Evolutionary conservation across 2,888 invertebrate species (phyloP), one percentile per base, ranked within the genome.

Genomic region (Augochlorella aurata): DNA sequence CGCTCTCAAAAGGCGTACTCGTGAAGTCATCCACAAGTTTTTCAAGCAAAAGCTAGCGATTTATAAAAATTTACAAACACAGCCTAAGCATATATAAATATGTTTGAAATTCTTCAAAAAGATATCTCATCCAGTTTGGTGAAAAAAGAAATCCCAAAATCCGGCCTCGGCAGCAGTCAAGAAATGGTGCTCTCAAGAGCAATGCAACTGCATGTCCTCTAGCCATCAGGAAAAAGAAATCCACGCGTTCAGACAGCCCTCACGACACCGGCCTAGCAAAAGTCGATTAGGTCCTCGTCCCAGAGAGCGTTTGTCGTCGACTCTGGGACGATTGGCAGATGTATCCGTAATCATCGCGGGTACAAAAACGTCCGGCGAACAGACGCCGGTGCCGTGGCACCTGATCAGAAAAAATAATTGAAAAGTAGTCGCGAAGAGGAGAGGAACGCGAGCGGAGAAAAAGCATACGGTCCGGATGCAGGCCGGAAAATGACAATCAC

Each of bases 401-500:
- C 92, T 91, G 89, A 91, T 92, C 91, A 92, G 91, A 87, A 92
- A 92, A 93, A 92, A 90, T 93, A 92, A 92, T 93, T 92, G 91
- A 92, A 91, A 67, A 92, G 89, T 89, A 85, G 85, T 84, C 89
- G 88, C 90, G 89, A 89, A 90, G 81, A 89, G 88, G 82, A 79
- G 85, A 85, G 82, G 38, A 38, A 38, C 63, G 67, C 50, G 78
- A 76, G 82, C 85, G 85, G 83, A 81, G 89, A 90, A 90, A 92
- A 91, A 92, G 90, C 89, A 87, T 85, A 77, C 84, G 49, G 77
- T 38, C 91, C 93, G 93, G 93, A 93, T 90, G 90, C 86, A 79
- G 63, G 91, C 93, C 93, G 93, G 93, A 93, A 93, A 93, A 93
- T 93, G 93, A 93, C 93, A 93, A 93, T 93, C 93, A 93, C 90